Conservation (phyloP, 64 coral and sea anemone genomes). For the Astreopora myriophthalma region DNA sequence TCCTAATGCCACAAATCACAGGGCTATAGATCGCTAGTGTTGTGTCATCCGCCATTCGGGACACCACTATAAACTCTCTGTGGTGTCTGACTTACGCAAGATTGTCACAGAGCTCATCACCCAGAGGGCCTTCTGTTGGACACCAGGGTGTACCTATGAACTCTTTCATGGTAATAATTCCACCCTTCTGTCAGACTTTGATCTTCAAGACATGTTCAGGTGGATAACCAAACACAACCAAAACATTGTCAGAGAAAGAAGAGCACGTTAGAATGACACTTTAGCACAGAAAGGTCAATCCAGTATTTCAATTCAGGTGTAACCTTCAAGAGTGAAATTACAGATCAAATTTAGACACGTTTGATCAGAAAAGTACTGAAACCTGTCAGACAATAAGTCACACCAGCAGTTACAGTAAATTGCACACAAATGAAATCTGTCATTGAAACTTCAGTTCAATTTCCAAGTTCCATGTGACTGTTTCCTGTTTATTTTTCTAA, state of each 20-base stretch:
- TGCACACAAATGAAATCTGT: neutral
- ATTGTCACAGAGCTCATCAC: constrained; percentile 59
- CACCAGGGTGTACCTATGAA: constrained; percentile 51
- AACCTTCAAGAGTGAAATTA: neutral
- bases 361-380: neutral
- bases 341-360: constrained; percentile 9
- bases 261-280: constrained; percentile 49
- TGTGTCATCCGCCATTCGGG: constrained; percentile 58
- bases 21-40: constrained; percentile 55
- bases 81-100: constrained; percentile 44
- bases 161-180: constrained; percentile 45
- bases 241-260: constrained; percentile 65
- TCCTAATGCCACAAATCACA: constrained; percentile 69
- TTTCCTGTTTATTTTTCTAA: neutral
- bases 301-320: neutral
- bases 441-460: neutral
- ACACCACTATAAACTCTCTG: constrained; percentile 66
- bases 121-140: constrained; percentile 57
- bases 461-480: constrained; percentile 8
- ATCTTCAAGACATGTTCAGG: constrained; percentile 77
- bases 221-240: constrained; percentile 77
- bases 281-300: neutral
- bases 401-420: constrained; percentile 9
- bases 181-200: constrained; percentile 61
- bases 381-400: neutral